Conservation (phyloP, 2,888 invertebrate genomes). For the Sclerodermus sp. region DNA sequence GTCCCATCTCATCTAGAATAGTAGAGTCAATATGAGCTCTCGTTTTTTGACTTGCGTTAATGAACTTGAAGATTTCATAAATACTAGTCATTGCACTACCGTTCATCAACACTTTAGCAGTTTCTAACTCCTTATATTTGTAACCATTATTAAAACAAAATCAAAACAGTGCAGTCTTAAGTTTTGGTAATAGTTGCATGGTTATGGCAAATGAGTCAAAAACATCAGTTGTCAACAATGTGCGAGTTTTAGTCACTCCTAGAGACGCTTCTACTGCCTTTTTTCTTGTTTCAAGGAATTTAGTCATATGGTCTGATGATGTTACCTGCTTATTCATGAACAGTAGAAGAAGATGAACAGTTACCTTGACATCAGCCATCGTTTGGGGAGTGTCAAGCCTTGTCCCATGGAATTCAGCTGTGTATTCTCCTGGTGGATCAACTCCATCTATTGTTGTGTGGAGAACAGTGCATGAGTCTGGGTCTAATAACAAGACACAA, state of each 20-base stretch:
- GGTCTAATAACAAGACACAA: too few relatives aligned
- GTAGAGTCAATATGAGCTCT: not conserved
- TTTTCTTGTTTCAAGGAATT: not conserved
- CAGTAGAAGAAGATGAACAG: not conserved
- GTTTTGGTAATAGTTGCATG: not conserved
- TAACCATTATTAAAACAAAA: not conserved
- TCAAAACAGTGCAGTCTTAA: not conserved
- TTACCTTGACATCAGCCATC: not conserved
- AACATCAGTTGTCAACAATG: not conserved
- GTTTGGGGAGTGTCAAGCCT: too few relatives aligned
- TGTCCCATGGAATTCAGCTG: too few relatives aligned
- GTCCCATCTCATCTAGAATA: not conserved
- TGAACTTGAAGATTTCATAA: not conserved
- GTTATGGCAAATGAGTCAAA: not conserved
- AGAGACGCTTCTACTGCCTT: not conserved
- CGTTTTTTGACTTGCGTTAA: not conserved
- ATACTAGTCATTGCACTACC: not conserved
- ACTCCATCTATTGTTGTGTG: too few relatives aligned
- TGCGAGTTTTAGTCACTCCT: too few relatives aligned
- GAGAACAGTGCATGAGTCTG: too few relatives aligned
- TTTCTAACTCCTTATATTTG: not conserved
- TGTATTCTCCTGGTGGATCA: too few relatives aligned
- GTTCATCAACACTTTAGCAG: not conserved
- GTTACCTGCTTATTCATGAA: not conserved
- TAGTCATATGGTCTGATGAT: not conserved